Conservation (phyloP, 2,113 vertebrate species). For the Laticauda laticaudata region DNA sequence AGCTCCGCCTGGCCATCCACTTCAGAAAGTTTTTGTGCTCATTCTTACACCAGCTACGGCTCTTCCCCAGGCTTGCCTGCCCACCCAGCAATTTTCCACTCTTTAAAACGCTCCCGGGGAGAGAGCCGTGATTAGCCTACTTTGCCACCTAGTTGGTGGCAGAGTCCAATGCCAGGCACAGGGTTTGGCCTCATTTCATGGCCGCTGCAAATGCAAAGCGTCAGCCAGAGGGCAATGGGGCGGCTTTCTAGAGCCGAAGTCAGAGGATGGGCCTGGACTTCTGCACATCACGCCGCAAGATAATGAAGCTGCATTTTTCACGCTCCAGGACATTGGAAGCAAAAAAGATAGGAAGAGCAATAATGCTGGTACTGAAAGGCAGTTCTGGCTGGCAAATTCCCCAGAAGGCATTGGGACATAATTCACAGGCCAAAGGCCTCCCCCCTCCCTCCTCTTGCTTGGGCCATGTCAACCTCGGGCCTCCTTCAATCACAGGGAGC, state of each 20-base stretch:
- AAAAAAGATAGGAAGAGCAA: not conserved
- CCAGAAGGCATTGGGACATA: not conserved
- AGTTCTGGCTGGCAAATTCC: not conserved
- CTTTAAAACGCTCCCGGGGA: not conserved
- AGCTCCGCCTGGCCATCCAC: not conserved
- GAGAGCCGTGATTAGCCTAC: not conserved
- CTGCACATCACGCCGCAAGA: not conserved
- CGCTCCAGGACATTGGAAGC: not conserved
- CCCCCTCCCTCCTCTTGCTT: fast-evolving
- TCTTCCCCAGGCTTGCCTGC: no score
- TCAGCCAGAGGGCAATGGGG: no score
- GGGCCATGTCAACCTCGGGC: not conserved
- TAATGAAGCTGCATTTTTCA: not conserved
- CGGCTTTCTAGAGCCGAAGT: not conserved
- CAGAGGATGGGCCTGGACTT: not conserved
- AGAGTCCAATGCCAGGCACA: not conserved
- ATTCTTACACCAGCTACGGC: not conserved
- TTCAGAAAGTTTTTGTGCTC: not conserved
- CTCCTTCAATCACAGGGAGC: not conserved
- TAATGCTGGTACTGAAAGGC: not conserved
- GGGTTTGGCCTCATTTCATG: not conserved
- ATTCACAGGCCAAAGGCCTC: not conserved
- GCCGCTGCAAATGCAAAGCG: not conserved
- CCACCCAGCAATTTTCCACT: no score
- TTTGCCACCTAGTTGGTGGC: not conserved